Percentiles rank a stretch among this genome's conserved stretches.
These are phyloP conservation scores for Drosophila mojavensis DNA, from an alignment of 1,140 invertebrate species.

Conservation along the genomic window DNA sequence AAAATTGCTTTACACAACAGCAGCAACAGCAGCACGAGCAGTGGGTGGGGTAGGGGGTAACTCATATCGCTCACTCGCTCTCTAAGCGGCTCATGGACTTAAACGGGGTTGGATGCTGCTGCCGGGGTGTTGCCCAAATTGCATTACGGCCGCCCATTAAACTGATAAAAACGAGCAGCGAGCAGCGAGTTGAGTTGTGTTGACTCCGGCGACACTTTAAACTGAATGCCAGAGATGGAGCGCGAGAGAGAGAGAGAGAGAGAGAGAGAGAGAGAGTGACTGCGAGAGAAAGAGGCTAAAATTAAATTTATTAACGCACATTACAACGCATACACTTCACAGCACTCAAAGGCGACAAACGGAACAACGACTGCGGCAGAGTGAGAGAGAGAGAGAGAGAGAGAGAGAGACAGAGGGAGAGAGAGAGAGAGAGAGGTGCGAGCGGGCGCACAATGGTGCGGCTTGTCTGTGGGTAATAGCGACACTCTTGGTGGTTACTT, in stretches of 20 bases:
- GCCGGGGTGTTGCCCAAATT: conserved; percentile 57
- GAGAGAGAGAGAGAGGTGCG: too few relatives aligned
- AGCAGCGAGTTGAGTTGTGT: conserved; percentile 58
- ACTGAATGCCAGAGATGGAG: conserved; percentile 34
- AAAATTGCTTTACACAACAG: conserved; percentile 80
- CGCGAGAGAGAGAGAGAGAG: not conserved
- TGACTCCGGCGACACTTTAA: conserved; percentile 70
- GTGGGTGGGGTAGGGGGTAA: not conserved
- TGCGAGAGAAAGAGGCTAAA: conserved; percentile 61
- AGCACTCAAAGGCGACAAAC: conserved; percentile 45
- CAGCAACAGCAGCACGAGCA: conserved; percentile 57
- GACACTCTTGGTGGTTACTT: not conserved
- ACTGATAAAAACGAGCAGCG: conserved; percentile 78
- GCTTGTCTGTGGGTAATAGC: not conserved
- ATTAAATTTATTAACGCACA: conserved; percentile 82
- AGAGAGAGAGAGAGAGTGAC: not conserved
- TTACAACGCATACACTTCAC: conserved; percentile 71
- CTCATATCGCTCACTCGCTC: conserved; percentile 21
- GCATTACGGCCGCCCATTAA: conserved; percentile 79
- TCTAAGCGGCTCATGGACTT: conserved; percentile 9
- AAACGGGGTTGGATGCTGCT: not conserved
- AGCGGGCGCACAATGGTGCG: not conserved
- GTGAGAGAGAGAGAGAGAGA: not conserved
- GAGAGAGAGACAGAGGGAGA: not conserved
- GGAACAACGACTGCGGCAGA: not conserved